These are phyloP conservation scores for Xiphophorus hellerii DNA, from an alignment of 2,113 vertebrate species.

Conservation along the genomic window DNA sequence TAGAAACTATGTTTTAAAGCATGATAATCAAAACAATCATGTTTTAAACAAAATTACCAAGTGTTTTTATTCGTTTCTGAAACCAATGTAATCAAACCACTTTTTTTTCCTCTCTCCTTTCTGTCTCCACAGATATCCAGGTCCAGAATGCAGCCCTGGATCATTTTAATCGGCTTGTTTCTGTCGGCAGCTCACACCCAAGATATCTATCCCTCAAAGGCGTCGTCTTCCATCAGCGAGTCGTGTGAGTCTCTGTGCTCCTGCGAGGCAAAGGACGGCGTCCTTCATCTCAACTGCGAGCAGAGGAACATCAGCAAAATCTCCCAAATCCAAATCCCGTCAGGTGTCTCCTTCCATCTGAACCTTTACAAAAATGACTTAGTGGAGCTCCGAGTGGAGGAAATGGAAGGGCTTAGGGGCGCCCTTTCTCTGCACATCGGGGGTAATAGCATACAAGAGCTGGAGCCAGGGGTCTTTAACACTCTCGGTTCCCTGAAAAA, in stretches of 20 bases:
- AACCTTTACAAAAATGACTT: slow-evolving; percentile 93
- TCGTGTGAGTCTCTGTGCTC: slow-evolving; percentile 89
- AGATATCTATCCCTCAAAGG: slow-evolving; percentile 77
- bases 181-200: slow-evolving; percentile 75
- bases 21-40: background rate
- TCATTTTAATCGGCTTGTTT: slow-evolving; percentile 82
- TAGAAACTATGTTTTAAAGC: background rate
- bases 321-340: slow-evolving; percentile 89
- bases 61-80: background rate
- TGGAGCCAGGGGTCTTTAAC: slow-evolving; percentile 93
- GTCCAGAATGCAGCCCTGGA: slow-evolving; percentile 88
- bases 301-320: slow-evolving; percentile 88
- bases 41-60: background rate
- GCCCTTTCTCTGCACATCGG: slow-evolving; percentile 93
- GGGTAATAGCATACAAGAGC: slow-evolving; percentile 94
- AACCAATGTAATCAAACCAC: slow-evolving; percentile 23
- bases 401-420: slow-evolving; percentile 88
- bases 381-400: slow-evolving; percentile 85
- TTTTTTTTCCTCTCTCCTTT: slow-evolving; percentile 23
- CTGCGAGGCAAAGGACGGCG: slow-evolving; percentile 92
- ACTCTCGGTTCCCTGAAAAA: slow-evolving; percentile 90
- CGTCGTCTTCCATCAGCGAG: slow-evolving; percentile 76
- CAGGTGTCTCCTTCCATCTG: slow-evolving; percentile 90
- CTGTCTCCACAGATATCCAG: slow-evolving; percentile 65
- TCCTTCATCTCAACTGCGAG: slow-evolving; percentile 91